Percentiles rank a stretch among this genome's conserved stretches.
These are phyloP conservation scores for Drosophila leonis DNA, from an alignment of 2,888 invertebrate genomes.

Conservation along the genomic window DNA sequence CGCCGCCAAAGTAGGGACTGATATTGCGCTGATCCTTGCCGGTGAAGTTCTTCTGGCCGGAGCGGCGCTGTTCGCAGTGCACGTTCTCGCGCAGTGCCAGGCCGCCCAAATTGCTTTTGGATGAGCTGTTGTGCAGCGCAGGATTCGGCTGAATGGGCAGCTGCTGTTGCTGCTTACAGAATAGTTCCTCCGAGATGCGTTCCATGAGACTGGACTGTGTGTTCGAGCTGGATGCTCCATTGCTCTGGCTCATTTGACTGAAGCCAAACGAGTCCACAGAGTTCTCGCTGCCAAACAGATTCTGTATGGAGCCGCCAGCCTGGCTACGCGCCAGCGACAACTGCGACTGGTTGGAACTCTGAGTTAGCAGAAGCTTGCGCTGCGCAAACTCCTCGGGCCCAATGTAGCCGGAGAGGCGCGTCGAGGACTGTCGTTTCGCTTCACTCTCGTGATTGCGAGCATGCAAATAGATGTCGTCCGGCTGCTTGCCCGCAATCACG, in stretches of 20 bases:
- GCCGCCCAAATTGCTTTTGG: conserved; percentile 83
- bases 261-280: conserved; percentile 80
- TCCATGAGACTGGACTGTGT: conserved; percentile 68
- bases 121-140: conserved; percentile 82
- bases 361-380: conserved; percentile 67
- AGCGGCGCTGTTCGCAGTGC: conserved; percentile 81
- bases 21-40: conserved; percentile 84
- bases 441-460: conserved; percentile 81
- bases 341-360: conserved; percentile 48
- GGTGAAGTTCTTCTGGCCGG: conserved; percentile 84
- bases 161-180: conserved; percentile 35
- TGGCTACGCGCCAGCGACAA: conserved; percentile 39
- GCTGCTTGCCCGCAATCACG: conserved; percentile 88
- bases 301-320: conserved; percentile 59
- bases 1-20: conserved; percentile 79
- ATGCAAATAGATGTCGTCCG: conserved; percentile 87
- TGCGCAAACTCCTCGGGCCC: conserved; percentile 83
- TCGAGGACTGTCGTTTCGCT: conserved; percentile 66
- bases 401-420: conserved; percentile 82
- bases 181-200: conserved; percentile 68
- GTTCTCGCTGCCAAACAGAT: conserved; percentile 75
- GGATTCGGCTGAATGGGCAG: conserved; percentile 73
- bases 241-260: conserved; percentile 71
- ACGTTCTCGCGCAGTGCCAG: conserved; percentile 84
- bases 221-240: conserved; percentile 33